A percentile compares a stretch with the other conserved stretches of the same genome.
These are phyloP conservation scores for Myripristis jacobus DNA, from an alignment of 2,797 vertebrate genomes.

Conservation along the genomic window DNA sequence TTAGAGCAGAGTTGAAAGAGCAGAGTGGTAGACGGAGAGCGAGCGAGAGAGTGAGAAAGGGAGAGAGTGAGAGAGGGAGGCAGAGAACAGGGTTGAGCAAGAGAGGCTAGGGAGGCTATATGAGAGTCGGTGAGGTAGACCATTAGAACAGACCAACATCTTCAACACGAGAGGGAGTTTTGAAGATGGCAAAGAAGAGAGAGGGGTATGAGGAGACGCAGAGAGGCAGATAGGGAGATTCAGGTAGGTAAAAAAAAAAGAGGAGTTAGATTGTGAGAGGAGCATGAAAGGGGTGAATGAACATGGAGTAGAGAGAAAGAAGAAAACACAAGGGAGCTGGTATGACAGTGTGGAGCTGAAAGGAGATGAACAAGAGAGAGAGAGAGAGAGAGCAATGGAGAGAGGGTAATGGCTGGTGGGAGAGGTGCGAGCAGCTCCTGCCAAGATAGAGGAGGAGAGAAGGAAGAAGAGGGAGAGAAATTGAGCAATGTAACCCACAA, in stretches of 20 bases:
- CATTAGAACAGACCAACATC: constrained; percentile 37
- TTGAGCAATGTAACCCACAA: constrained; percentile 74
- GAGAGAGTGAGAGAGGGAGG: constrained; percentile 20
- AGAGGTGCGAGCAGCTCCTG: constrained; percentile 67
- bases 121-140: constrained; percentile 20
- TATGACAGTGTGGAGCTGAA: constrained; percentile 57
- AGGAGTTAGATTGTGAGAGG: constrained; percentile 50
- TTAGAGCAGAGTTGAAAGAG: constrained; percentile 72
- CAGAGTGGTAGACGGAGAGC: constrained; percentile 42
- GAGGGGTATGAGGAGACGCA: constrained; percentile 39
- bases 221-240: constrained; percentile 36
- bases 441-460: constrained; percentile 68
- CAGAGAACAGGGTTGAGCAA: constrained; percentile 28
- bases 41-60: constrained; percentile 17
- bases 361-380: constrained; percentile 2
- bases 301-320: constrained; percentile 37
- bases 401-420: constrained; percentile 72
- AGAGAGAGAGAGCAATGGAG: constrained; percentile 39
- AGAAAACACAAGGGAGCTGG: constrained; percentile 58
- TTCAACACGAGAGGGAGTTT: constrained; percentile 28
- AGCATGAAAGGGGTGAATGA: constrained; percentile 55
- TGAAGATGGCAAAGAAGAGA: constrained; percentile 27
- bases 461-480: constrained; percentile 67
- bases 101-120: constrained; percentile 5
- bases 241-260: constrained; percentile 38